Conservation (phyloP, 2,113 vertebrate species). For the Isurus oxyrinchus region DNA sequence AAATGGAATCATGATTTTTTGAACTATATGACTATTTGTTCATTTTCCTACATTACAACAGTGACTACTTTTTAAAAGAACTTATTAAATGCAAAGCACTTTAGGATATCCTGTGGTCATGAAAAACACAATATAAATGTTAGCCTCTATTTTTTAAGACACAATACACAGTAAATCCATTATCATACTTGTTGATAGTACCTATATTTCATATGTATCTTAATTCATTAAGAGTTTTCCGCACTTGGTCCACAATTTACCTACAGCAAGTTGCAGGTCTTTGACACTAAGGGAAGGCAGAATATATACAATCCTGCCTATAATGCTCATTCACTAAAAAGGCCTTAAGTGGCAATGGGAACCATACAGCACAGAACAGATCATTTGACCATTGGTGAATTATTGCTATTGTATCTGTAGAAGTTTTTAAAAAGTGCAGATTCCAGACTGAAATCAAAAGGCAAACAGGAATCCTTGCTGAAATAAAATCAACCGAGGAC, state of each 20-base stretch:
- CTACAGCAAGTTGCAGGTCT: not conserved
- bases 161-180: not conserved
- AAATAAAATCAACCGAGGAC: not conserved
- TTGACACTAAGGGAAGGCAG: not conserved
- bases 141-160: not conserved
- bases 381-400: not conserved
- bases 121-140: not conserved
- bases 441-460: not conserved
- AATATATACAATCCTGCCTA: not conserved
- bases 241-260: not conserved
- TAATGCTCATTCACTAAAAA: not conserved
- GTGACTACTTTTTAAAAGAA: not conserved
- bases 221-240: not conserved
- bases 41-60: not conserved
- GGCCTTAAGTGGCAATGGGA: not conserved
- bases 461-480: not conserved
- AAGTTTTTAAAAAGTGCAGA: not conserved
- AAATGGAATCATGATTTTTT: constrained; percentile 15
- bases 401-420: not conserved
- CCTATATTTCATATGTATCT: not conserved
- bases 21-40: not conserved
- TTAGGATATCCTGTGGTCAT: not conserved
- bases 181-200: not conserved
- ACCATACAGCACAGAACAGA: not conserved
- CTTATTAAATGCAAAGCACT: not conserved